phyloP scores from a whole-genome alignment of 2,888 invertebrate genomes.

The Lottia scabra region DNA sequence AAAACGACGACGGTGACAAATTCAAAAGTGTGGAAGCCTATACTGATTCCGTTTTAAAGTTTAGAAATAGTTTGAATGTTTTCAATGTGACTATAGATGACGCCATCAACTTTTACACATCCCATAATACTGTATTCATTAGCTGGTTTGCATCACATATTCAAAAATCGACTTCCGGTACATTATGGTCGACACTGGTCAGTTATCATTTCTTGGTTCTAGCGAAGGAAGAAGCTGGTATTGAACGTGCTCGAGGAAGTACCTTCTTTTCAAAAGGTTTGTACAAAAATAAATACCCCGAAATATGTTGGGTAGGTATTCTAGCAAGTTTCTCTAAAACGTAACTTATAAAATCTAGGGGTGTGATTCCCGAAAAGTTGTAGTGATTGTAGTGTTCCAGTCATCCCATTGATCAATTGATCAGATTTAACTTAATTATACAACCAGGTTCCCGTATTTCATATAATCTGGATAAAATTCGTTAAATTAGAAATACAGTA shows the following conservation, averaged over 20 bases:
- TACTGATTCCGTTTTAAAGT: constrained; percentile 16
- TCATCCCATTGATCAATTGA: too few species aligned
- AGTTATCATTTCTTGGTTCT: constrained; percentile 50
- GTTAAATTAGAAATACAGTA: too few species aligned
- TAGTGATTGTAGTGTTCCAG: too few species aligned
- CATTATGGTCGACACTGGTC: constrained; percentile 44
- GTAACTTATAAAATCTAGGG: too few species aligned
- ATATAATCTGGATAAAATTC: too few species aligned
- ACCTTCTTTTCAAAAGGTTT: constrained; percentile 50
- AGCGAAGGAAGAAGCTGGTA: constrained; percentile 51
- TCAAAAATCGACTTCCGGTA: constrained; percentile 29
- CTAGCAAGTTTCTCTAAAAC: too few species aligned
- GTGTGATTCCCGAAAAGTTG: too few species aligned
- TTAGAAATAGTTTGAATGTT: constrained; percentile 22
- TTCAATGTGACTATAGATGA: constrained; percentile 25
- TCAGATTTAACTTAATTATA: too few species aligned
- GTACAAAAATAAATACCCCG: constrained; percentile 9
- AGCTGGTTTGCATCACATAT: constrained; percentile 40
- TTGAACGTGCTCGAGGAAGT: constrained; percentile 52
- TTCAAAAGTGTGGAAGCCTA: constrained; percentile 21
- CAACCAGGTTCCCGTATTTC: too few species aligned
- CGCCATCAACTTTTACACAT: constrained; percentile 41
- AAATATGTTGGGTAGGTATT: too few species aligned
- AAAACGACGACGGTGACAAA: constrained; percentile 13
- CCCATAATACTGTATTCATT: constrained; percentile 37